Percentiles rank a stretch among this genome's conserved stretches.
Conservation (phyloP, 1,140 invertebrate genomes). For the Pollicipes pollicipes region DNA sequence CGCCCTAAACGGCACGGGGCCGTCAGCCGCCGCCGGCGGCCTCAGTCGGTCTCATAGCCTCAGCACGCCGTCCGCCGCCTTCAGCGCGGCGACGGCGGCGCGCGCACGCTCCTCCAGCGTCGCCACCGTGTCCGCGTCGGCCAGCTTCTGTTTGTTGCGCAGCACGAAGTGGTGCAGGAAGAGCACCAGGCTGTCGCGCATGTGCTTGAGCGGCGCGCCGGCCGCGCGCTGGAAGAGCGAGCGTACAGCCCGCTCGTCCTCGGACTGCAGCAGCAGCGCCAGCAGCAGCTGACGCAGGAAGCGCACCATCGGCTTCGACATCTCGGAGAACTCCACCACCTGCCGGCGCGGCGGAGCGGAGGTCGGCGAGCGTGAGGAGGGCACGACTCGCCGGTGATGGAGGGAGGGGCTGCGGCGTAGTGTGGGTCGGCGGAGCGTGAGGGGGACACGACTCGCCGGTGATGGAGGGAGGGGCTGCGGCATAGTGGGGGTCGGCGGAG, state of each 20-base stretch:
- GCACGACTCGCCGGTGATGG: too few species aligned
- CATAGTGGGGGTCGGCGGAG: too few species aligned
- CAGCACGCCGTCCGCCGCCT: background rate
- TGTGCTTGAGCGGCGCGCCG: background rate
- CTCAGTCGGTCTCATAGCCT: too few species aligned
- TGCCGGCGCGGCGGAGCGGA: too few species aligned
- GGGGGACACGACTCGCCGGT: too few species aligned
- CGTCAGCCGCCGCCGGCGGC: too few species aligned
- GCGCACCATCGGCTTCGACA: slow-evolving; percentile 46
- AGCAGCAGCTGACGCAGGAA: slow-evolving; percentile 52
- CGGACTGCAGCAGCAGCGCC: slow-evolving; percentile 37
- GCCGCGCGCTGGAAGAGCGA: background rate
- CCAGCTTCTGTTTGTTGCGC: background rate
- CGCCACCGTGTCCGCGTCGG: background rate
- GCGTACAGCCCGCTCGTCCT: background rate
- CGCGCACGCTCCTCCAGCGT: background rate
- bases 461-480: too few species aligned
- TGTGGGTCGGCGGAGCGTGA: too few species aligned
- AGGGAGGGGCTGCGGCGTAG: too few species aligned
- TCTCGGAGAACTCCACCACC: slow-evolving; percentile 51
- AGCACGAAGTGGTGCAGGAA: background rate
- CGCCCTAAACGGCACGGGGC: too few species aligned
- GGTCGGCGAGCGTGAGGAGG: too few species aligned
- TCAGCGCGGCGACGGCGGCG: background rate
- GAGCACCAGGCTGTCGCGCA: background rate